Evolutionary conservation across 1,140 invertebrate genomes (phyloP), one percentile per base, ranked within the genome.

Genomic region (Brachionus rubens): DNA sequence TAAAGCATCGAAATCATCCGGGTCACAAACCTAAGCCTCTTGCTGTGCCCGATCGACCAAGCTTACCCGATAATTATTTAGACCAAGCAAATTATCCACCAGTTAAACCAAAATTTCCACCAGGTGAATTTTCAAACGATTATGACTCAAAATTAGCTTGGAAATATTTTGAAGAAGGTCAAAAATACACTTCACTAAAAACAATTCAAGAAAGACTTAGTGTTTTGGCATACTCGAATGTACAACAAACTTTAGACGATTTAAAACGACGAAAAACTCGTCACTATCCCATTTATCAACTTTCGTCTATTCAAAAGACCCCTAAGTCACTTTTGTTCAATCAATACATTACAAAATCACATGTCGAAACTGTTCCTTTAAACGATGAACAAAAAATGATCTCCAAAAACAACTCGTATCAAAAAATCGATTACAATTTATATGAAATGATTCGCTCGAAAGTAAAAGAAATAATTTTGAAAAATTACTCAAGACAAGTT

Each of bases 1-100:
- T 41, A 7, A 75, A 75, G 24, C 48, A 75, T 54, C 48, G 72
- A 12, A 75, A 75, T 56, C 72, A 75, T 41, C 72, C 72, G 12
- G 72, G 72, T 36, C 72, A 75, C 19, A 75, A 54, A 19, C 72
- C 72, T 0, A 54, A 40, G 16, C 48, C 48, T 30, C 1, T 54
- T 16, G 48, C 48, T 7, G 16, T 54, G 19, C 52, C 48, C 7
- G 12, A 21, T 1, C 10, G 24, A 56, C 48, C 41, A 9, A 59
- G 5, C 43, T 19, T 75, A 9, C 72, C 72, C 12, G 72, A 75
- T 46, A 40, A 75, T 19, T 75, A 54, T 56, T 10, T 54, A 6
- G 72, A 75, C 16, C 26, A 75, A 36, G 48, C 72, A 7, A 30
- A 24, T 3, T 75, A 75, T 21, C 72, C 72, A 26, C 50, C 72